Percentiles rank a stretch among this genome's conserved stretches.
phyloP scores from a whole-genome alignment of 2,113 vertebrate species.

The Leucosticte australis region DNA sequence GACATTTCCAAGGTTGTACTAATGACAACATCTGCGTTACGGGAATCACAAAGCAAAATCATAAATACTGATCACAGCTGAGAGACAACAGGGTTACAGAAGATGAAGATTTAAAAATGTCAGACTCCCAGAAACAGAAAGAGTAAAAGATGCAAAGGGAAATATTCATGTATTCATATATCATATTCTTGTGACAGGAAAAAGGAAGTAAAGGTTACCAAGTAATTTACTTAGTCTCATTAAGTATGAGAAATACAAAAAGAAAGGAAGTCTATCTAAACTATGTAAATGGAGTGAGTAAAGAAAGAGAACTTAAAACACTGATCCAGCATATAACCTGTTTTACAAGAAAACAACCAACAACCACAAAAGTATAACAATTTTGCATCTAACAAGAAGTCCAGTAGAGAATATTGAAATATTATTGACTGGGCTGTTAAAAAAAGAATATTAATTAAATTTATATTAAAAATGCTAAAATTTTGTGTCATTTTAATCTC shows the following conservation, averaged over 20 bases:
- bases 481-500: background rate
- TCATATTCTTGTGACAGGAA: background rate
- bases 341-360: background rate
- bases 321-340: background rate
- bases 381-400: background rate
- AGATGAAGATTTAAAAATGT: background rate
- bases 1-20: background rate
- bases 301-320: background rate
- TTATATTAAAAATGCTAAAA: background rate
- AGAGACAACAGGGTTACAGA: background rate
- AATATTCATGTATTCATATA: background rate
- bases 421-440: background rate
- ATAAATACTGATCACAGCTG: background rate
- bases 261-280: background rate
- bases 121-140: background rate
- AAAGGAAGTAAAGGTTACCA: background rate
- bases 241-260: background rate
- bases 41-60: background rate
- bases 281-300: background rate
- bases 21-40: background rate
- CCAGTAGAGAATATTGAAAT: background rate
- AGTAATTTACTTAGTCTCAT: background rate
- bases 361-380: accelerated
- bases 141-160: background rate
- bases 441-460: background rate